phyloP scores from a whole-genome alignment of 2,113 vertebrate genomes.

The Pelvicachromis taeniatus region DNA sequence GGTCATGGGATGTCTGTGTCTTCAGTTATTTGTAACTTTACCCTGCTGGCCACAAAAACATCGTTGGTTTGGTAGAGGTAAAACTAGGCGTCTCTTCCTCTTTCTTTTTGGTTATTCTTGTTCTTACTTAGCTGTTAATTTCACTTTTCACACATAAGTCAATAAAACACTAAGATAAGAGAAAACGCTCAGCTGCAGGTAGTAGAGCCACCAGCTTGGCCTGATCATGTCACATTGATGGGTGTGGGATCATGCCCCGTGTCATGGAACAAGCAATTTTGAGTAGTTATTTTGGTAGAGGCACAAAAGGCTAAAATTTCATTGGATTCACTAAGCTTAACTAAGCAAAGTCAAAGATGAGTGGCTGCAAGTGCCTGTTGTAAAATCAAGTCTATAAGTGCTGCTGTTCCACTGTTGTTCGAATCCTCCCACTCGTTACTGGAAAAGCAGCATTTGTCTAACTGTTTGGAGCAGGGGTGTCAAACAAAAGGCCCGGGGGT shows the following conservation, averaged over 20 bases:
- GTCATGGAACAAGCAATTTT: not conserved
- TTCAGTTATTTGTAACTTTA: not conserved
- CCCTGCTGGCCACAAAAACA: too few relatives aligned
- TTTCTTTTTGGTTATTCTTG: not conserved
- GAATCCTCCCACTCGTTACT: not conserved
- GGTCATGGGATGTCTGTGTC: not conserved
- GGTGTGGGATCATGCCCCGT: not conserved
- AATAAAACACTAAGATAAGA: not conserved
- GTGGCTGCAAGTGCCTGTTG: not conserved
- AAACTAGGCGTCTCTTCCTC: not conserved
- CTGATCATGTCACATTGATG: not conserved
- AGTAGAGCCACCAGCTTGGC: not conserved
- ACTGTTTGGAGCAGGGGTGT: not conserved
- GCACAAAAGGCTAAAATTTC: not conserved
- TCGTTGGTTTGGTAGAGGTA: too few relatives aligned
- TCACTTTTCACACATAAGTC: not conserved
- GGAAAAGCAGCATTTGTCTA: not conserved
- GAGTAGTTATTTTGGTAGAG: not conserved
- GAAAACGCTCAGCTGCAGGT: not conserved
- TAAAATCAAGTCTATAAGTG: not conserved
- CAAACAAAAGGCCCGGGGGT: not conserved
- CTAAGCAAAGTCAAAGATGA: not conserved
- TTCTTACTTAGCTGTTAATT: not conserved
- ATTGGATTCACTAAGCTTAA: not conserved
- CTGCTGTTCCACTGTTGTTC: not conserved